Base-by-base conservation (phyloP, 2,888 invertebrate species). In the Pseudococcus viburni region DNA sequence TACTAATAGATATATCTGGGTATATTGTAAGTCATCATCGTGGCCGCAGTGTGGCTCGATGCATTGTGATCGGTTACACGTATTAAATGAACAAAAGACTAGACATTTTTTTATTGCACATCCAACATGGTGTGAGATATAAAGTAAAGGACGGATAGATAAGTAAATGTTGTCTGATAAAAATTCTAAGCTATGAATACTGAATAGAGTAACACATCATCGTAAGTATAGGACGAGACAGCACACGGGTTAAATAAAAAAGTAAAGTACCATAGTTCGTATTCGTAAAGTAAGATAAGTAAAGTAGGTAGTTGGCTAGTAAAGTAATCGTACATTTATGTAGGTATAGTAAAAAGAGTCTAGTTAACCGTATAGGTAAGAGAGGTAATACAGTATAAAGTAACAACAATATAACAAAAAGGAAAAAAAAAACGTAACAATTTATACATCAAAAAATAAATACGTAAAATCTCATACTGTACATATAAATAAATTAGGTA, bases 1-100 rank as follows among this genome's bases (percentile, higher is more conserved):
- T 46, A 46, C 46, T 46, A 46, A 46, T 46, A 46, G 9, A 46
- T 33, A 33, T 33, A 33, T 33, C 8, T 5, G 46, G 1, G 12
- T 17, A 17, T 51, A 51, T 15, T 12, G 51, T 51, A 51, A 51
- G 7, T 19, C 59, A 59, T 59, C 9, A 59, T 59, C n/a, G 12
- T 51, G 51, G 51, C 5, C 55, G n/a, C 19, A 7, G 59, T 19
- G 59, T 19, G 19, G 26, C 26, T 33, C 26, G 26, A 33, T 33
- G 22, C 11, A 12, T 80, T 39, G 80, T 80, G 42, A 39, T 80
- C n/a, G 80, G 80, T 80, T 80, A 46, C 80, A 19, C 80, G 8
- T 19, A 59, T 42, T 80, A 80, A 80, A 80, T 80, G 42, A 80
- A 80, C 80, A 80, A 80, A 80, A 80, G 80, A 80, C 80, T 80